Evolutionary conservation across 2,888 invertebrate genomes (phyloP), one percentile per base, ranked within the genome.

Genomic region (Agrochola circellaris): DNA sequence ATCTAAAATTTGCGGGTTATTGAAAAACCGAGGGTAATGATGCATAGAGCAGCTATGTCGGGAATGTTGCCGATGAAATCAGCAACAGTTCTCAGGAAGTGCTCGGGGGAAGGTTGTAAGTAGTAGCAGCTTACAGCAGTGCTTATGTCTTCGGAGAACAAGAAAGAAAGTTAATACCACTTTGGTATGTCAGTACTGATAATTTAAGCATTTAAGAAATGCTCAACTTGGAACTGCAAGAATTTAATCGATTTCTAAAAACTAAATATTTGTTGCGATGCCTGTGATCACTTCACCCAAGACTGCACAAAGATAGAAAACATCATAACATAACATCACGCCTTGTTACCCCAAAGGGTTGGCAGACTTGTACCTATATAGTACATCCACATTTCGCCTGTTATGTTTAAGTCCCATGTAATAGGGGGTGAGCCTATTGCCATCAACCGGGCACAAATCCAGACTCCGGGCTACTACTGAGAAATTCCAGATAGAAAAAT

Each of bases 121-220:
- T n/a, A 5, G 26, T 26, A 17, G 38, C 70, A 42, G 73, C 48
- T 34, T 38, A 2, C 13, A 48, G 34, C 34, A 42, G 45, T 61
- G 77, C 51, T 78, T 71, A 58, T 34, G 45, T 54, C 8, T 68
- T 26, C 58, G 62, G 26, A 34, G 58, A 67, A 68, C 62, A 48
- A 48, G 38, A 71, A 81, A 74, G 11, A 54, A 84, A 71, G 7
- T 15, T 54, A 66, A 70, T 70, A 73, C 34, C 26, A 45, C 51
- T 45, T 26, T 20, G 66, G 61, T 62, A 64, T 62, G 61, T 45
- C 54, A 61, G 72, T 42, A 56, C 60, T 67, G 70, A 51, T 82
- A 80, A 85, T 85, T 64, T 64, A 67, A 74, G 64, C 71, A 72
- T n/a, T 75, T 61, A 68, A 75, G 75, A 72, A 71, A 72, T 81